phyloP scores from a whole-genome alignment of 2,888 invertebrate species.

The Sinopyrophorus schimmeli region DNA sequence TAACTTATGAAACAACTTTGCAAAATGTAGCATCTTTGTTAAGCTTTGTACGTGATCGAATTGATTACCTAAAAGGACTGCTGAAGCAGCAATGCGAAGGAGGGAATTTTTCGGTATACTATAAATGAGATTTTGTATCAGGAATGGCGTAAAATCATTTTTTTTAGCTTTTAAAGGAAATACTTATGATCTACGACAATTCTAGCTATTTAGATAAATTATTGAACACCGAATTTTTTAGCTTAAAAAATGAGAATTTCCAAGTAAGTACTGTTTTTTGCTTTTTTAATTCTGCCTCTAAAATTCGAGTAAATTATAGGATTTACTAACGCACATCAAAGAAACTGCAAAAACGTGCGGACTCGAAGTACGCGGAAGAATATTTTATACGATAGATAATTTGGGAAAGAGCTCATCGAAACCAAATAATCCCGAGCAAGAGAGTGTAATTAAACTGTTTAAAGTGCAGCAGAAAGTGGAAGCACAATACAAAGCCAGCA shows the following conservation, averaged over 20 bases:
- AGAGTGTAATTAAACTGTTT: slow-evolving; percentile 53
- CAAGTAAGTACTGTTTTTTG: slow-evolving; percentile 56
- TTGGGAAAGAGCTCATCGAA: slow-evolving; percentile 36
- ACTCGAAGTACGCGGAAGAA: slow-evolving; percentile 64
- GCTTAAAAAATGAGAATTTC: slow-evolving; percentile 63
- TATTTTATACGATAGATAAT: slow-evolving; percentile 46
- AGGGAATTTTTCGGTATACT: slow-evolving; percentile 15
- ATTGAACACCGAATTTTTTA: slow-evolving; percentile 83
- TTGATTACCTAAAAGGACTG: slow-evolving; percentile 59
- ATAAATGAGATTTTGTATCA: not conserved
- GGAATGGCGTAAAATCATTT: too few relatives aligned
- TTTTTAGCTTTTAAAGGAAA: slow-evolving; percentile 72
- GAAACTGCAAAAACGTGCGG: slow-evolving; percentile 74
- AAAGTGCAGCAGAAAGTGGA: slow-evolving; percentile 51
- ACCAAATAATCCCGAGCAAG: slow-evolving; percentile 50
- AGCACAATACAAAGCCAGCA: too few relatives aligned
- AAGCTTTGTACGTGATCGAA: slow-evolving; percentile 51
- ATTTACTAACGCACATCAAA: slow-evolving; percentile 73
- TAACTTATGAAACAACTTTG: slow-evolving; percentile 52
- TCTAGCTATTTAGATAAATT: slow-evolving; percentile 84
- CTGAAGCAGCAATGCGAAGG: slow-evolving; percentile 13
- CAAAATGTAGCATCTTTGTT: slow-evolving; percentile 71
- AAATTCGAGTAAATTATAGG: slow-evolving; percentile 52
- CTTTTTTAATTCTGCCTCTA: not conserved
- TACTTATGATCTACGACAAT: slow-evolving; percentile 81